Conservation (phyloP, 1,140 invertebrate species). For the Aradophagus sp. region DNA sequence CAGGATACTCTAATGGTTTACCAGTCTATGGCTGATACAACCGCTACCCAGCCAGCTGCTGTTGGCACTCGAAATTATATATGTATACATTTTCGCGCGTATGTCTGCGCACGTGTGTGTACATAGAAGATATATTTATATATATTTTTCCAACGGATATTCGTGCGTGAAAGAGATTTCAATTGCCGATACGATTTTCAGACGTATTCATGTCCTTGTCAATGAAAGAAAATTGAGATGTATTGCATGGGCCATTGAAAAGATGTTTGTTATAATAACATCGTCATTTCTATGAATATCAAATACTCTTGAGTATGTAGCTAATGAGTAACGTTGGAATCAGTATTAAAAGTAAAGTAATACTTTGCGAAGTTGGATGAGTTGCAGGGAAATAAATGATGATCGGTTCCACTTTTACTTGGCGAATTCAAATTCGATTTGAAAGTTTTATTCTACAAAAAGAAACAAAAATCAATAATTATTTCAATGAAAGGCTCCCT, state of each 20-base stretch:
- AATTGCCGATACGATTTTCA: constrained; percentile 67
- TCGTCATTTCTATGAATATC: constrained; percentile 48
- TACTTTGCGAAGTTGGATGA: too few species aligned
- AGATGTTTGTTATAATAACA: constrained; percentile 56
- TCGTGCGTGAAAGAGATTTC: constrained; percentile 65
- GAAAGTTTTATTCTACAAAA: too few species aligned
- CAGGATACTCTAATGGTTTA: constrained; percentile 69
- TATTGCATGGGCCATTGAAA: constrained; percentile 50
- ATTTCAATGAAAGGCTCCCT: too few species aligned
- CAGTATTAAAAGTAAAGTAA: constrained; percentile 17
- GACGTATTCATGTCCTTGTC: constrained; percentile 61
- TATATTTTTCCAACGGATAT: constrained; percentile 60
- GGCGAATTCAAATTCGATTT: too few species aligned
- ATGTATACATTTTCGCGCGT: constrained; percentile 22
- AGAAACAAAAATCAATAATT: too few species aligned
- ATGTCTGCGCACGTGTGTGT: constrained; percentile 8
- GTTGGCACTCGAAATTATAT: constrained; percentile 58
- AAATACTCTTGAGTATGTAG: constrained; percentile 20
- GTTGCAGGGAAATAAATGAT: too few species aligned
- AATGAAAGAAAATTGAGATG: constrained; percentile 58
- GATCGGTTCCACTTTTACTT: too few species aligned
- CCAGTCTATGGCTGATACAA: constrained; percentile 57
- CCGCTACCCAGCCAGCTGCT: constrained; percentile 65
- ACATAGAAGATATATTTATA: constrained; percentile 36
- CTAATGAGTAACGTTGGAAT: constrained; percentile 43